Base-by-base conservation (phyloP, 2,888 invertebrate genomes). In the Eretmocerus hayati region DNA sequence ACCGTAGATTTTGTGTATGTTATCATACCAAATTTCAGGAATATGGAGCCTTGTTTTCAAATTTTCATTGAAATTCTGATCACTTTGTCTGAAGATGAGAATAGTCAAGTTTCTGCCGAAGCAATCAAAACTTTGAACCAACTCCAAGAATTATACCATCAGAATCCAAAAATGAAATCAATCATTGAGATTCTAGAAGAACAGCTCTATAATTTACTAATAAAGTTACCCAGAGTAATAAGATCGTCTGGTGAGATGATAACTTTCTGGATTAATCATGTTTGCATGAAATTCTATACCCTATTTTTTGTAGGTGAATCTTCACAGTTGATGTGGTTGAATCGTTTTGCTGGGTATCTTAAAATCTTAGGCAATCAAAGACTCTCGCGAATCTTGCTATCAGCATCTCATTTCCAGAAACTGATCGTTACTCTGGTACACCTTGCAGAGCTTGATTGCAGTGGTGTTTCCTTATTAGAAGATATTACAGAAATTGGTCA, bases 331-430 rank as follows among this genome's bases (percentile, higher is more conserved):
- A 72, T 78, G 0, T 77, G 78, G 5, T 66, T 89, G 39, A 78
- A 81, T 60, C 77, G 84, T 41, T 58, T 88, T 1, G 77, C 80
- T 54, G 87, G 87, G 3, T 85, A 87, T 66, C 62, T 87, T 11
- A 69, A 73, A 43, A 68, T 82, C 43, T 69, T 88, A 42, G 76
- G 76, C 6, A 67, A 74, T 15, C 74, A 77, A 58, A 76, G 77
- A 53, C 71, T 87, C 16, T 75, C 78, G 21, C 63, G 72, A 6
- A 71, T 84, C 21, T 72, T 88, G 36, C 72, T 77, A 50, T 76
- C 76, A 2, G 62, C 66, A 2, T 69, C 74, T 37, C 77, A 79
- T 65, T 71, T 83, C 56, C 75, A 77, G 51, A 72, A 76, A 47
- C 74, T 86, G 52, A 72, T 81, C 51, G 67, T 75, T 42, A 75